Base-by-base conservation (phyloP, 2,113 vertebrate genomes). In the Cyprinodon tularosa region DNA sequence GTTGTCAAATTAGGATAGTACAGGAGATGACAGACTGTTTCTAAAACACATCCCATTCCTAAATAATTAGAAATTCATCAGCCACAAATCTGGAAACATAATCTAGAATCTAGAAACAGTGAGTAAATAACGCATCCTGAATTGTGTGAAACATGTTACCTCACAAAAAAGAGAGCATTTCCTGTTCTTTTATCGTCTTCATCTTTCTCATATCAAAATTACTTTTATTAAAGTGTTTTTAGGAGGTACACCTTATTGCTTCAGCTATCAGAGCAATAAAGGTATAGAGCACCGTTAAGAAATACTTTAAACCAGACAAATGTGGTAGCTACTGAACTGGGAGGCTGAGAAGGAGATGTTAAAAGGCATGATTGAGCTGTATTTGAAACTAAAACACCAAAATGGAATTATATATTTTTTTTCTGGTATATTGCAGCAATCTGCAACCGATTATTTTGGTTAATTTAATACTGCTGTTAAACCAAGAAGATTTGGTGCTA, bases 21-120 rank as follows among this genome's bases (percentile, higher is more conserved):
- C 29, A 78, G 79, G 40, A 65, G 79, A 87, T 22, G 29, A 67
- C 71, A 68, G 61, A 66, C 71, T 78, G 40, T 7, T 66, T 47
- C 17, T 17, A 76, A 84, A 76, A 72, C 48, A n/a, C 13, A 29
- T 14, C 48, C 60, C 53, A 29, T 29, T 29, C 29, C 29, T 29
- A 29, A 29, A 29, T 29, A 29, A 29, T 29, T 29, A 29, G 29
- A 29, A 29, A 29, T 29, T 29, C 29, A 29, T 29, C 29, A 29
- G 29, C 29, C 29, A 29, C 29, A 1, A 29, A 29, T 29, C 29
- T 29, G 29, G 29, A 29, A 29, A 29, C 29, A 29, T 29, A 29
- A 29, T 29, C 29, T 29, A 29, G 29, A 29, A 29, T 29, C 29
- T 29, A 29, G 29, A 29, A 29, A 1, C 29, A 29, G 29, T 1